Percentiles rank a stretch among this genome's conserved stretches.
phyloP scores from a whole-genome alignment of 1,140 invertebrate genomes.

The Olivierus martensii region DNA sequence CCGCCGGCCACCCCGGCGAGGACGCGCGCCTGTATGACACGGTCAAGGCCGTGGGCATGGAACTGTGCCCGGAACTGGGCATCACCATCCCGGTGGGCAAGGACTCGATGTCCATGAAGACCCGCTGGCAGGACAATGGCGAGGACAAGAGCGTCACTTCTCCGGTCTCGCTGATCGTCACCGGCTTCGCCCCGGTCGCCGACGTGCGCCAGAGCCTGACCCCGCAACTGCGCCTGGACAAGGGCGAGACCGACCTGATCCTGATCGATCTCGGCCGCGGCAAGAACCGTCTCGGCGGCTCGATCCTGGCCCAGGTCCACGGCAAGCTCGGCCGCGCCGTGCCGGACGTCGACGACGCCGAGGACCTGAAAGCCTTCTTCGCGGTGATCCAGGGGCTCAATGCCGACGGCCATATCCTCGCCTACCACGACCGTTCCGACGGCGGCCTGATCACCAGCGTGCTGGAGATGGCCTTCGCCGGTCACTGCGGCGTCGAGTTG shows the following conservation, averaged over 20 bases:
- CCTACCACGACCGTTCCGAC: constrained; percentile 94
- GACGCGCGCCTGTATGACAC: too few relatives aligned
- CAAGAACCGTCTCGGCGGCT: constrained; percentile 67
- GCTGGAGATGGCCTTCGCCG: constrained; percentile 90
- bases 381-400: constrained; percentile 67
- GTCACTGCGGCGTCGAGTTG: constrained; percentile 61
- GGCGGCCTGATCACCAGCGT: constrained; percentile 80
- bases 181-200: too few relatives aligned
- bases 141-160: too few relatives aligned
- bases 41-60: too few relatives aligned
- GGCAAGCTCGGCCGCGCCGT: constrained; percentile 63
- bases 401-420: constrained; percentile 52
- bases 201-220: too few relatives aligned
- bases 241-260: constrained; percentile 37
- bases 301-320: constrained; percentile 79
- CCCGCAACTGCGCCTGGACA: too few relatives aligned
- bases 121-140: too few relatives aligned
- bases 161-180: too few relatives aligned
- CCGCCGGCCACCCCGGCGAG: too few relatives aligned
- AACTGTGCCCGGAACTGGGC: too few relatives aligned
- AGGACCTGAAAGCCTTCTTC: constrained; percentile 58
- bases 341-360: constrained; percentile 62
- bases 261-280: constrained; percentile 52
- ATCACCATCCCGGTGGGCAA: too few relatives aligned
- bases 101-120: too few relatives aligned